Conservation (phyloP, 2,113 vertebrate species). For the Nothocercus julius region DNA sequence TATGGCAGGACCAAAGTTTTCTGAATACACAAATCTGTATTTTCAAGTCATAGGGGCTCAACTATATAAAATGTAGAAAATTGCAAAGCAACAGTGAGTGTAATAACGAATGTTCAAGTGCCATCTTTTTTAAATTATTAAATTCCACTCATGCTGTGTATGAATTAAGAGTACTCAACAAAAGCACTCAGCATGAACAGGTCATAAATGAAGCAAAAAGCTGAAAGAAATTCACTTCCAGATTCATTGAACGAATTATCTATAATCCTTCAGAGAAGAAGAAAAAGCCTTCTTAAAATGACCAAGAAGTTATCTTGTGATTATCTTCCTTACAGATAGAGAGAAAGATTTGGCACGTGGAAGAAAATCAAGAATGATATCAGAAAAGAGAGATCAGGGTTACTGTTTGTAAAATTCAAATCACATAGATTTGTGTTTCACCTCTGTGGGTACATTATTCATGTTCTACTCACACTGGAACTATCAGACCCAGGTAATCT, state of each 20-base stretch:
- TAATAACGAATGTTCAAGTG: constrained; percentile 1
- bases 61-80: neutral
- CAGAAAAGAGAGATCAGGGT: neutral
- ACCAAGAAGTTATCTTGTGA: neutral
- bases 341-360: neutral
- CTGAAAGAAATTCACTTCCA: neutral
- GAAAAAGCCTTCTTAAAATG: neutral
- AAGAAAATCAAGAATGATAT: neutral
- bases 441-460: neutral
- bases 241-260: neutral
- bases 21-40: neutral
- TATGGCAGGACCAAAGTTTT: neutral
- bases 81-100: neutral
- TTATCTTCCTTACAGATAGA: neutral
- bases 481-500: neutral
- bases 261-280: neutral
- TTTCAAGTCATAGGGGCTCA: neutral
- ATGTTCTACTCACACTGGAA: neutral
- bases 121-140: neutral
- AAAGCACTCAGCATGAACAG: neutral
- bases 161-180: neutral
- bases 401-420: neutral
- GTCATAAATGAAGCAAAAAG: neutral
- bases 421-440: neutral
- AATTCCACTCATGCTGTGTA: neutral